phyloP scores from a whole-genome alignment of 2,113 vertebrate species.

The Orcinus orca region DNA sequence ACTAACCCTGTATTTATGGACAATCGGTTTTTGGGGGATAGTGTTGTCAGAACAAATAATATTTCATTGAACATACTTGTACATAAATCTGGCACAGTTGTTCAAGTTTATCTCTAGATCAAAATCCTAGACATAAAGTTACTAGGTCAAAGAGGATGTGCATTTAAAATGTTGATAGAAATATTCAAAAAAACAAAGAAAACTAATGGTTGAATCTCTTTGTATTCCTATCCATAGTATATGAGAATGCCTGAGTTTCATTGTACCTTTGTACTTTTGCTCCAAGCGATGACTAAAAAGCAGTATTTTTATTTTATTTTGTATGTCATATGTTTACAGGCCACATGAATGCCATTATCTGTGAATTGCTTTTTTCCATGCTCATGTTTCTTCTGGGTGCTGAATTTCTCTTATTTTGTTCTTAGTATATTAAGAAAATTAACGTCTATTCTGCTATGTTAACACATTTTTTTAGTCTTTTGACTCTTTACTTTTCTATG shows the following conservation, averaged over 20 bases:
- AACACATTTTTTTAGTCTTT: neutral
- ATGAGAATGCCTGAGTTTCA: neutral
- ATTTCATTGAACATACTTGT: neutral
- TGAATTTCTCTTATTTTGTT: neutral
- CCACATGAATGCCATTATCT: neutral
- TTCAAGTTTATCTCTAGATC: slow-evolving; percentile 1
- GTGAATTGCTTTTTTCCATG: neutral
- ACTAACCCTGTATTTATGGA: neutral
- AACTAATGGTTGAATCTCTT: neutral
- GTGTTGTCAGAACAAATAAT: neutral
- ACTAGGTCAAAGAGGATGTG: neutral
- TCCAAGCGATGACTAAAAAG: neutral
- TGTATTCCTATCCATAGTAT: too few species aligned
- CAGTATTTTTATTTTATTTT: neutral
- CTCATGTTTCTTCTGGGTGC: neutral
- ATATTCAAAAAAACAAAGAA: neutral
- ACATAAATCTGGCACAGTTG: neutral
- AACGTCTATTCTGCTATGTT: neutral
- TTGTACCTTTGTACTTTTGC: neutral
- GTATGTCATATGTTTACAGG: neutral
- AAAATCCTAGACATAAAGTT: neutral
- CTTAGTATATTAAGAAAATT: neutral
- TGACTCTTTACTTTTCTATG: neutral
- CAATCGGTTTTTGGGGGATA: neutral
- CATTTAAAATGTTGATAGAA: neutral